A percentile compares a stretch with the other conserved stretches of the same genome.
phyloP scores from a whole-genome alignment of 1,140 invertebrate genomes.

The Alviniconcha marisindica region DNA sequence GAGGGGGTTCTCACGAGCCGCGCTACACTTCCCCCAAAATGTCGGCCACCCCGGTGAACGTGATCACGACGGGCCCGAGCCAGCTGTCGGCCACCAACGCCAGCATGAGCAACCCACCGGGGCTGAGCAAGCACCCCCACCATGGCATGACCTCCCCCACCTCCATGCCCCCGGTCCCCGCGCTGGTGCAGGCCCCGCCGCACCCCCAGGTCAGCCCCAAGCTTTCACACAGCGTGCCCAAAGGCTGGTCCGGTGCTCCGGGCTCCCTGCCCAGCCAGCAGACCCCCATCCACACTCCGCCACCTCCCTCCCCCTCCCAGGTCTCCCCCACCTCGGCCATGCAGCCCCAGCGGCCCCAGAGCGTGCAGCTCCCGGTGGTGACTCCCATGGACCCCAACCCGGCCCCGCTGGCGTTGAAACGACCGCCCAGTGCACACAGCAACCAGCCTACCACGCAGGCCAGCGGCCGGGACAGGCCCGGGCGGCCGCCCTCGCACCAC shows the following conservation, averaged over 20 bases:
- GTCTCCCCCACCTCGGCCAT: conserved; percentile 28
- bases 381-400: conserved; percentile 11
- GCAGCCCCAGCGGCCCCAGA: conserved; percentile 48
- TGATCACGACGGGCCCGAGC: conserved; percentile 38
- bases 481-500: conserved; percentile 36
- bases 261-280: conserved; percentile 20
- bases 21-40: conserved; percentile 34
- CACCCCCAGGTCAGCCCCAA: conserved; percentile 29
- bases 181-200: conserved; percentile 18
- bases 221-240: conserved; percentile 7
- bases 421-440: conserved; percentile 60
- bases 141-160: not conserved
- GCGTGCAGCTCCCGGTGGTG: conserved; percentile 38
- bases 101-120: conserved; percentile 22
- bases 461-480: conserved; percentile 27
- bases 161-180: conserved; percentile 31
- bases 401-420: conserved; percentile 38
- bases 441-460: too few relatives aligned
- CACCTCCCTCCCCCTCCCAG: conserved; percentile 25
- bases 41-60: conserved; percentile 10
- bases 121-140: not conserved
- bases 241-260: conserved; percentile 11
- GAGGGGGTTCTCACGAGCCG: conserved; percentile 1
- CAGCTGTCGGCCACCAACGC: conserved; percentile 38
- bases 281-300: not conserved